phyloP scores from a whole-genome alignment of 2,113 vertebrate genomes.

The Prietella phreatophila region DNA sequence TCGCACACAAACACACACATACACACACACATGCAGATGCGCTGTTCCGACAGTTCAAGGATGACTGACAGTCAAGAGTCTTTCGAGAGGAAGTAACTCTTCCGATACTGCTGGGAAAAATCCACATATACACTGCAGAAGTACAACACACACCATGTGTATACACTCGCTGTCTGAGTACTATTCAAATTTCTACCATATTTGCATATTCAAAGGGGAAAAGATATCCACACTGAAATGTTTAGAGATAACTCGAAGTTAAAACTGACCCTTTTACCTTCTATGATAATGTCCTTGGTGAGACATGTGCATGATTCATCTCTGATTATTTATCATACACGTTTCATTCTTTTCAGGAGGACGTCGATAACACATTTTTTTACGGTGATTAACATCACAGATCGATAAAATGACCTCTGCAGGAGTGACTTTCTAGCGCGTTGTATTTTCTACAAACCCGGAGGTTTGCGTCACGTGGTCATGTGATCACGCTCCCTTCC shows the following conservation, averaged over 20 bases:
- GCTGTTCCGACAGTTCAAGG: background rate
- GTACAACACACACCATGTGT: background rate
- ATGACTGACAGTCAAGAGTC: slow-evolving; percentile 17
- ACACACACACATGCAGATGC: background rate
- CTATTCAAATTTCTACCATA: background rate
- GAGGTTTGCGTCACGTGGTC: too few species aligned
- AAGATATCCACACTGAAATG: background rate
- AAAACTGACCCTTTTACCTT: background rate
- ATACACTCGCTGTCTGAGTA: background rate
- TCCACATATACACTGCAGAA: background rate
- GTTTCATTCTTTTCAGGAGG: background rate
- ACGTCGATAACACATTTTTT: background rate
- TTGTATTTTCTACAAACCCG: background rate
- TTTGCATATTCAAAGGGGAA: slow-evolving; percentile 8
- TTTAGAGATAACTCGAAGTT: background rate
- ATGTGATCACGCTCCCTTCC: too few species aligned
- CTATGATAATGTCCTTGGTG: background rate
- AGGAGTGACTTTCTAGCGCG: too few species aligned
- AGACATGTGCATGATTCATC: background rate
- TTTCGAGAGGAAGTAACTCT: background rate
- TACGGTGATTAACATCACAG: background rate
- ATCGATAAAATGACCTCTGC: background rate
- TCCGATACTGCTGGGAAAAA: background rate
- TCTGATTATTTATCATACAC: too few species aligned
- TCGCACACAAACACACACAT: background rate